phyloP scores from a whole-genome alignment of 2,888 invertebrate genomes.

The Tetragnatha montana region DNA sequence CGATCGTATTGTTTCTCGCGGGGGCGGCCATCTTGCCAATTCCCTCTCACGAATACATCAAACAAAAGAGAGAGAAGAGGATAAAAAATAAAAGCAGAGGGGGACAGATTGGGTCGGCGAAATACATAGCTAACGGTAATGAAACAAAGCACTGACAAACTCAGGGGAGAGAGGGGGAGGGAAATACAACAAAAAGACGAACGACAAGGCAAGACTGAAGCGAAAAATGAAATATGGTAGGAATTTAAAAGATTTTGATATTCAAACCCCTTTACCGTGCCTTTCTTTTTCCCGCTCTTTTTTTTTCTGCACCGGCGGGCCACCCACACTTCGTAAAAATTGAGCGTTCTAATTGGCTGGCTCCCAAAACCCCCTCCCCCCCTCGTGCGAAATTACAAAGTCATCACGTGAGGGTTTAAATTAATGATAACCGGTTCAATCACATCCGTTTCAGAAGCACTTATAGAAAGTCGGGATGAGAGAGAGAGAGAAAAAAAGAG shows the following conservation, averaged over 20 bases:
- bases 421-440: slow-evolving; percentile 70
- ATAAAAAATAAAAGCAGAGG: slow-evolving; percentile 6
- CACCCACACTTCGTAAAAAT: slow-evolving; percentile 47
- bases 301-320: slow-evolving; percentile 34
- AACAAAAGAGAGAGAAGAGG: slow-evolving; percentile 55
- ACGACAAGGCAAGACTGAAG: slow-evolving; percentile 59
- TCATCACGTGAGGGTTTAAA: slow-evolving; percentile 69
- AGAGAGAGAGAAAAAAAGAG: neutral
- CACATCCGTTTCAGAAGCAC: slow-evolving; percentile 48
- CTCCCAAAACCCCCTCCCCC: slow-evolving; percentile 54
- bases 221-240: slow-evolving; percentile 69
- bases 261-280: slow-evolving; percentile 49
- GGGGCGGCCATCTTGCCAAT: slow-evolving; percentile 63
- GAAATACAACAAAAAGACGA: slow-evolving; percentile 57
- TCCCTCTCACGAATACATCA: slow-evolving; percentile 50
- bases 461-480: slow-evolving; percentile 41
- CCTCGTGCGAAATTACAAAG: slow-evolving; percentile 57
- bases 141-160: slow-evolving; percentile 69
- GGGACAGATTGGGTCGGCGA: slow-evolving; percentile 46
- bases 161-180: slow-evolving; percentile 1
- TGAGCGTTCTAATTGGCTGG: slow-evolving; percentile 70
- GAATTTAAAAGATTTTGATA: slow-evolving; percentile 70
- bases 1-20: slow-evolving; percentile 61
- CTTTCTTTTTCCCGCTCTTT: slow-evolving; percentile 1
- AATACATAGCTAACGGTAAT: slow-evolving; percentile 69